Base-by-base conservation (phyloP, 2,113 vertebrate species). In the Dendrocopos noguchii region DNA sequence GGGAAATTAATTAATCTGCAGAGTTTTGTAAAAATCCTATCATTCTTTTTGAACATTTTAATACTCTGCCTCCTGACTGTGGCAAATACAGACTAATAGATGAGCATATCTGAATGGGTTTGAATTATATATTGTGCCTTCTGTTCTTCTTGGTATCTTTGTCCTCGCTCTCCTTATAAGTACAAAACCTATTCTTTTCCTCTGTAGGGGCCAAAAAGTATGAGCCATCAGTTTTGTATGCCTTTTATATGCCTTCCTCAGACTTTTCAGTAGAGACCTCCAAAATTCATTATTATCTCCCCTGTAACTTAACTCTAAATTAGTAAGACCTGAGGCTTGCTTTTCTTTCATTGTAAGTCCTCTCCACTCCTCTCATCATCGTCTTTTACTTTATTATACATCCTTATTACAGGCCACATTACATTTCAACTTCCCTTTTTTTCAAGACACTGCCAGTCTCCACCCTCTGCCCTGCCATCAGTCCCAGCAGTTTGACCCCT, bases 111-210 rank as follows among this genome's bases (percentile, higher is more conserved):
- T 21, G 4, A 80, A 47, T 71, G 27, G 60, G 67, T 80, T 87
- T 94, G 60, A 92, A 89, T 95, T 94, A 93, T 95, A 42, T 31
- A 91, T 92, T 6, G 2, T 65, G 65, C 61, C 47, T 91, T 93
- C 72, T 91, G 28, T 64, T 92, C 92, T 66, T 78, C 66, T 52
- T 84, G 52, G 42, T 83, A 2, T 70, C 81, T 91, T 81, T 71
- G 68, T 83, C 79, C 72, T 87, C 87, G 20, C 36, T 72, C 25
- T 80, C 55, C 36, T 74, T 68, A 1, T 27, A 70, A 66, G 60
- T 64, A 1, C n/a, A 44, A 63, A 83, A 47, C 25, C 24, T 65
- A 1, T 72, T 76, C 22, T 79, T 63, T 87, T 68, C 31, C 76
- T 56, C 44, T 74, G 10, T 59, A 68, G 28, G n/a, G 24, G 20